Conservation (phyloP, 2,888 invertebrate genomes). For the Andrena marginata region DNA sequence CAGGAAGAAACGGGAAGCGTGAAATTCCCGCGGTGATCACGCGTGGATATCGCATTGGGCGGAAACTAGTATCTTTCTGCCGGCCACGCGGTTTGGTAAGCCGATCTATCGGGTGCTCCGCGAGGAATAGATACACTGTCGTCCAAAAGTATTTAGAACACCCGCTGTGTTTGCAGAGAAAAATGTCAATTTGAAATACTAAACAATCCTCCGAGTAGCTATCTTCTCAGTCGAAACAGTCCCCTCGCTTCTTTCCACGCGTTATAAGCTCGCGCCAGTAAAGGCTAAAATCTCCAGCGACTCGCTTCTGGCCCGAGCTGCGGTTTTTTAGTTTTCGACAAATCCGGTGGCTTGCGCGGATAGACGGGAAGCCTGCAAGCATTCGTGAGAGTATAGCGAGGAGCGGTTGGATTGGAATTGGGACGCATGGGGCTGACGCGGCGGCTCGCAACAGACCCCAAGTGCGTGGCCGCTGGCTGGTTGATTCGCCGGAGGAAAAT, state of each 20-base stretch:
- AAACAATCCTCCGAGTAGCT: background rate
- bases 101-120: conserved; percentile 51
- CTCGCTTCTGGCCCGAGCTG: background rate
- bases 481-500: conserved; percentile 49
- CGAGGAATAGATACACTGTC: background rate
- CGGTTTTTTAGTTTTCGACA: background rate
- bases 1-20: background rate
- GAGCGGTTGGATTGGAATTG: background rate
- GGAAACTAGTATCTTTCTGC: conserved; percentile 65
- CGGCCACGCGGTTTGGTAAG: conserved; percentile 39
- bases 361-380: background rate
- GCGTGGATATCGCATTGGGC: conserved; percentile 55
- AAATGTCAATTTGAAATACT: background rate
- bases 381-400: background rate
- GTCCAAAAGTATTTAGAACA: too few species aligned
- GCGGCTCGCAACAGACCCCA: background rate
- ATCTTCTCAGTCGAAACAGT: too few species aligned
- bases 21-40: conserved; percentile 36
- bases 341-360: background rate
- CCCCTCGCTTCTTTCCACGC: too few species aligned
- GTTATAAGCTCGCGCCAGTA: too few species aligned
- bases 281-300: background rate
- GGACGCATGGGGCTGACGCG: too few species aligned
- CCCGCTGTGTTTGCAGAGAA: too few species aligned
- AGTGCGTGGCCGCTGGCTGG: conserved; percentile 28